A percentile compares a stretch with the other conserved stretches of the same genome.
These are phyloP conservation scores for Ochotona princeps DNA, from an alignment of 2,113 vertebrate species.

Conservation along the genomic window DNA sequence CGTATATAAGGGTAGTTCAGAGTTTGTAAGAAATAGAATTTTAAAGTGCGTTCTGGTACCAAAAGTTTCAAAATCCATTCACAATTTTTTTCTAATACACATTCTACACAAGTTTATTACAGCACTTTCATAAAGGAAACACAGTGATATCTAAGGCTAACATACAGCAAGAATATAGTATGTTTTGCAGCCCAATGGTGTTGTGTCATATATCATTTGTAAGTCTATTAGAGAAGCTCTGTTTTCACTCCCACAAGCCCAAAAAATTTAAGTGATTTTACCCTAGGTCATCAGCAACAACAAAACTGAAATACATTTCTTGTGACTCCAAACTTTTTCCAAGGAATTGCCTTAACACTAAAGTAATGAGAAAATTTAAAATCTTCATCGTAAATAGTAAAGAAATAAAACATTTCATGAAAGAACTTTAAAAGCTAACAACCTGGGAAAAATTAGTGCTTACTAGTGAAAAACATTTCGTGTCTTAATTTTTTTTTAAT, in stretches of 20 bases:
- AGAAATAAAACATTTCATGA: background rate
- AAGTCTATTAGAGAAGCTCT: background rate
- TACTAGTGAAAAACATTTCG: background rate
- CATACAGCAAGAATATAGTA: background rate
- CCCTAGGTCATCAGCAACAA: background rate
- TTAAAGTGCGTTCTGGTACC: too few species aligned
- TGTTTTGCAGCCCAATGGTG: background rate
- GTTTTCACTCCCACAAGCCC: background rate
- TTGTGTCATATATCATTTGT: background rate
- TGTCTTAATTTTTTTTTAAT: background rate
- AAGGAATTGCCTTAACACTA: background rate
- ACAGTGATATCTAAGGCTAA: background rate
- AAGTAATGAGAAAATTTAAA: background rate
- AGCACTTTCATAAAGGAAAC: background rate
- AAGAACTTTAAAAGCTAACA: background rate
- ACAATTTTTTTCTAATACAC: too few species aligned
- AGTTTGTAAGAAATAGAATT: too few species aligned
- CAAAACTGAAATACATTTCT: background rate
- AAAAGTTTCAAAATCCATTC: too few species aligned
- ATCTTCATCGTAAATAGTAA: background rate
- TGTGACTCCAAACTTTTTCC: background rate
- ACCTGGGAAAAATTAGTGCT: background rate
- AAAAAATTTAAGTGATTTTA: constrained; percentile 3
- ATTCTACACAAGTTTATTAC: too few species aligned
- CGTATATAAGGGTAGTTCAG: too few species aligned